phyloP scores from a whole-genome alignment of 2,888 invertebrate species.

The Drosophila affinis region DNA sequence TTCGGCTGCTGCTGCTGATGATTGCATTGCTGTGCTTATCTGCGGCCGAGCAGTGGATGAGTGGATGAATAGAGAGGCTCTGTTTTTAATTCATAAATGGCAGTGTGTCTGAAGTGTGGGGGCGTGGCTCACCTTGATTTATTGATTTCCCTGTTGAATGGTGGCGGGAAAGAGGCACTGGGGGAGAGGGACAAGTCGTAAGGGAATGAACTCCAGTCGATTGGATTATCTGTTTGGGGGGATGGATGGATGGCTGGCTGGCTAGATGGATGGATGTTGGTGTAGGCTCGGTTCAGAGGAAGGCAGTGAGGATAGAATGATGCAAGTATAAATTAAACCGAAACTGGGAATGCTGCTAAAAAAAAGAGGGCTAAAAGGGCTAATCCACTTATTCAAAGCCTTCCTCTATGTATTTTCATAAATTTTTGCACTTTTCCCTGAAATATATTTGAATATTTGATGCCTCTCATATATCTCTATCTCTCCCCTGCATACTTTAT shows the following conservation, averaged over 20 bases:
- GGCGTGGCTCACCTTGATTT: constrained; percentile 64
- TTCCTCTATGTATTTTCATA: too few species aligned
- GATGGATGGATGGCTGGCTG: constrained; percentile 5
- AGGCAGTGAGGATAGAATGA: constrained; percentile 9
- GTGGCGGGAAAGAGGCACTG: neutral
- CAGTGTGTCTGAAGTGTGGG: constrained; percentile 35
- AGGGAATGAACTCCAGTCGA: constrained; percentile 21
- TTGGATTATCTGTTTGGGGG: constrained; percentile 30
- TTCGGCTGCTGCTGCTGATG: constrained; percentile 31
- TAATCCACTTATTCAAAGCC: neutral
- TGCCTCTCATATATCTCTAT: too few species aligned
- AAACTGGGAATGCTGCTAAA: too few species aligned
- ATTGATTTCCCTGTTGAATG: constrained; percentile 46
- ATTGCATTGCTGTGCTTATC: constrained; percentile 22
- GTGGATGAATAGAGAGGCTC: constrained; percentile 1
- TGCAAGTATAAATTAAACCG: neutral
- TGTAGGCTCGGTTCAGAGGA: constrained; percentile 20
- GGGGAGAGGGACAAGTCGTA: constrained; percentile 1
- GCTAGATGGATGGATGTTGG: constrained; percentile 20
- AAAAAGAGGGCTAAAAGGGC: too few species aligned
- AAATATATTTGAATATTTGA: too few species aligned
- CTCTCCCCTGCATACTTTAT: too few species aligned
- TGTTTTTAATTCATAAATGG: constrained; percentile 64
- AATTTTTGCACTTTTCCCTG: neutral
- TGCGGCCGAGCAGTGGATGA: constrained; percentile 20